Base-by-base conservation (phyloP, 1,140 invertebrate species). In the Hydropsyche tenuis region DNA sequence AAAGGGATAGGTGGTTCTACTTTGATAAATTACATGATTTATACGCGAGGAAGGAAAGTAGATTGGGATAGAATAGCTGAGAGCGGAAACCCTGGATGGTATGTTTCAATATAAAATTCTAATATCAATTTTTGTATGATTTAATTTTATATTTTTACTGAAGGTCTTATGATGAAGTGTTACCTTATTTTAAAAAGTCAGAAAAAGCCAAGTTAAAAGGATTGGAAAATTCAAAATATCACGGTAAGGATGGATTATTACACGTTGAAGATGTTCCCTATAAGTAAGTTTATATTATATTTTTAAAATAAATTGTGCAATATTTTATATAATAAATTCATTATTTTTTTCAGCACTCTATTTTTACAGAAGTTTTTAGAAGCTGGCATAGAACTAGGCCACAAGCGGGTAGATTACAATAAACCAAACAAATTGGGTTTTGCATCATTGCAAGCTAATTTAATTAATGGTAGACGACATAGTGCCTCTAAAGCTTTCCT, bases 11-110 rank as follows among this genome's bases (percentile, higher is more conserved):
- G 94, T 0, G 94, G 94, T 0, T 88, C 89, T 0, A 92, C 90
- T 20, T 89, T 92, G 1, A 88, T 96, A 18, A 96, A 96, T 80
- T 93, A 90, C 60, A 94, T 96, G 92, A 90, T 94, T 16, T 95
- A 96, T 80, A 90, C 93, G 0, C 86, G 95, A 46, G 95, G 95
- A 0, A 90, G 93, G 83, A 86, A 86, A 1, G 81, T 81, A 11
- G 92, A 95, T 78, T 95, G 91, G 82, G 90, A 95, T 80, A 80
- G 87, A 18, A 94, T 93, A 88, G 90, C 89, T 1, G 83, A 83
- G 3, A 84, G 87, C 9, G 92, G 92, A 0, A 90, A 89, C 76
- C 79, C 81, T n/a, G 91, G 91, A 45, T 90, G 89, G 86, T 85
- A 74, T 74, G 63, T 53, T 12, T 16, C 1, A 18, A 2, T 45